Evolutionary conservation across 2,797 vertebrate species (phyloP), one percentile per base, ranked within the genome.

Genomic region (Echiichthys vipera): DNA sequence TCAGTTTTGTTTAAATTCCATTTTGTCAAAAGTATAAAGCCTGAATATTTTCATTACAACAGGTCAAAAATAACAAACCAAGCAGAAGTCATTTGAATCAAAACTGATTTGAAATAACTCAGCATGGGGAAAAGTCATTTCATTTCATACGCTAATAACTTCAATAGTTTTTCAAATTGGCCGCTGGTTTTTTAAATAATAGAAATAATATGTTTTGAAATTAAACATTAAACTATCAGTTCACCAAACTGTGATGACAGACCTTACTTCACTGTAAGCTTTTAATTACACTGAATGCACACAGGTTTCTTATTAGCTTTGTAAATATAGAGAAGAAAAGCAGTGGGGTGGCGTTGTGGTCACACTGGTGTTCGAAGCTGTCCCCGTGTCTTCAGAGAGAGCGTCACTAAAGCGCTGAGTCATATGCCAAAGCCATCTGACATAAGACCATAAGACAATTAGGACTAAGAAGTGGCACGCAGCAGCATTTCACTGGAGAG

Each of bases 351-450:
- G 42, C n/a, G 30, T 54, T 32, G 45, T 72, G 39, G 40, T 30
- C 59, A 22, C 47, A 66, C 25, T 61, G 14, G 36, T 36, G 63
- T 68, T 78, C 24, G 67, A 17, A 66, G 51, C 74, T 39, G 53
- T 69, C 78, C 57, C 36, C 51, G 71, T 74, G 72, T 81, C 71
- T 65, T 72, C 57, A 47, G 57, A 80, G 67, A 62, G n/a, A 66
- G 86, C 69, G 55, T 82, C 88, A 88, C 81, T 17, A 81, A 88
- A 89, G 54, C 40, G 78, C 77, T 80, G 87, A 91, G 78, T 93
- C 90, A 91, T 81, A 80, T 85, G 85, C 65, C 78, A 86, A 80
- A 81, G 80, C 75, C 84, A 79, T 87, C 66, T 84, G 89, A 80
- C 46, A 14, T 85, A 87, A 90, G 34, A 36, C 34, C 46, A 12